A percentile compares a stretch with the other conserved stretches of the same genome.
Conservation (phyloP, 2,113 vertebrate genomes). For the Accipiter cooperii region DNA sequence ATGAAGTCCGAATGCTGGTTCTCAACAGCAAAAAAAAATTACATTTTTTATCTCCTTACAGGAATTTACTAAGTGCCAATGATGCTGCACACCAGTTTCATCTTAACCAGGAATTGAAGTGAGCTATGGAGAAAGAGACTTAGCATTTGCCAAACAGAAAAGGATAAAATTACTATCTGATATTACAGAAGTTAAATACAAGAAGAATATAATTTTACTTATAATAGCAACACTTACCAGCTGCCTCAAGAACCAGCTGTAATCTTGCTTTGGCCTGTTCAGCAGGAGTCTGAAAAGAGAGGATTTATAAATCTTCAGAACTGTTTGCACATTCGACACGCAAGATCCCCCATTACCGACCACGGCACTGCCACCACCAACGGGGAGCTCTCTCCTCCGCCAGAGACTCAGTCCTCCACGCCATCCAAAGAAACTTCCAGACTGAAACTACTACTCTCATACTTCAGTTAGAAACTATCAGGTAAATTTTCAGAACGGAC, state of each 20-base stretch:
- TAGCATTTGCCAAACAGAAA: too few relatives aligned
- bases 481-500: rapidly evolving
- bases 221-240: slow-evolving; percentile 79
- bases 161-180: not conserved
- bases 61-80: rapidly evolving
- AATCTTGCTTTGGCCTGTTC: slow-evolving; percentile 93
- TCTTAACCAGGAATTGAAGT: not conserved
- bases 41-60: not conserved
- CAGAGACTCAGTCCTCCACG: rapidly evolving
- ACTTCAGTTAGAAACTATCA: rapidly evolving
- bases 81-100: not conserved
- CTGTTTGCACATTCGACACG: rapidly evolving
- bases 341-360: rapidly evolving
- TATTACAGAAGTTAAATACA: not conserved
- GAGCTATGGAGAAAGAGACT: not conserved
- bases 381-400: rapidly evolving
- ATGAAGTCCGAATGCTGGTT: not conserved
- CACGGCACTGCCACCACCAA: rapidly evolving
- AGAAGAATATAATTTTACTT: not conserved
- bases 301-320: not conserved
- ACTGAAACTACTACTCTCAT: rapidly evolving
- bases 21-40: not conserved
- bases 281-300: slow-evolving; percentile 83
- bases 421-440: not conserved
- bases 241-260: slow-evolving; percentile 92